Percentiles rank a stretch among this genome's conserved stretches.
Evolutionary conservation across 1,140 invertebrate species (phyloP).

Genomic region (Cyclargus thomasi): DNA sequence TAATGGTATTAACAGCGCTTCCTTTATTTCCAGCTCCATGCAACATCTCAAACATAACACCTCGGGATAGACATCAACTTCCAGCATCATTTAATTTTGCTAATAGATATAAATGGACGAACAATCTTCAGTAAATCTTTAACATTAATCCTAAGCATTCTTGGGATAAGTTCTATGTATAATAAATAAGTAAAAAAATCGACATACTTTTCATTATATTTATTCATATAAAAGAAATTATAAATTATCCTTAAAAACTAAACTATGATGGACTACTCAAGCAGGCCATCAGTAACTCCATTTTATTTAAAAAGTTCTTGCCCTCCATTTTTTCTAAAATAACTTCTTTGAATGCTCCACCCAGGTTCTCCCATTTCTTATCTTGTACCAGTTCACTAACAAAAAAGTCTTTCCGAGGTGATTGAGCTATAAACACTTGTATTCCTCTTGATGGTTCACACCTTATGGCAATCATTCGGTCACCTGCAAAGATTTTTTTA

Average conservation of each 20-base stretch:
- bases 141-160: slow-evolving; percentile 68
- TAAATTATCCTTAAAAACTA: slow-evolving; percentile 19
- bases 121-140: slow-evolving; percentile 70
- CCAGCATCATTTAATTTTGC: slow-evolving; percentile 20
- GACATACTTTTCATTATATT: slow-evolving; percentile 22
- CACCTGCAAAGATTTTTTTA: slow-evolving; percentile 71
- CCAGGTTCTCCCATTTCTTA: slow-evolving; percentile 93
- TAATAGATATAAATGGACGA: slow-evolving; percentile 41
- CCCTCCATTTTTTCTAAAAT: slow-evolving; percentile 96
- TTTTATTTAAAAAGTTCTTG: slow-evolving; percentile 97
- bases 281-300: slow-evolving; percentile 96
- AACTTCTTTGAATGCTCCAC: slow-evolving; percentile 92
- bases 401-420: slow-evolving; percentile 90
- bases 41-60: slow-evolving; percentile 12
- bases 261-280: slow-evolving; percentile 77
- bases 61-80: slow-evolving; percentile 15
- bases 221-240: slow-evolving; percentile 20
- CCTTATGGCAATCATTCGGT: slow-evolving; percentile 89
- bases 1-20: background rate
- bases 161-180: slow-evolving; percentile 64
- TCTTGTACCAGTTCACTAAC: slow-evolving; percentile 90
- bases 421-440: slow-evolving; percentile 86
- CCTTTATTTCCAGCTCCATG: slow-evolving; percentile 9
- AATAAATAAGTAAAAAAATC: slow-evolving; percentile 52
- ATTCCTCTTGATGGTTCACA: slow-evolving; percentile 82